Evolutionary conservation across 2,113 vertebrate species (phyloP).

Genomic region (Microcebus jonahi): DNA sequence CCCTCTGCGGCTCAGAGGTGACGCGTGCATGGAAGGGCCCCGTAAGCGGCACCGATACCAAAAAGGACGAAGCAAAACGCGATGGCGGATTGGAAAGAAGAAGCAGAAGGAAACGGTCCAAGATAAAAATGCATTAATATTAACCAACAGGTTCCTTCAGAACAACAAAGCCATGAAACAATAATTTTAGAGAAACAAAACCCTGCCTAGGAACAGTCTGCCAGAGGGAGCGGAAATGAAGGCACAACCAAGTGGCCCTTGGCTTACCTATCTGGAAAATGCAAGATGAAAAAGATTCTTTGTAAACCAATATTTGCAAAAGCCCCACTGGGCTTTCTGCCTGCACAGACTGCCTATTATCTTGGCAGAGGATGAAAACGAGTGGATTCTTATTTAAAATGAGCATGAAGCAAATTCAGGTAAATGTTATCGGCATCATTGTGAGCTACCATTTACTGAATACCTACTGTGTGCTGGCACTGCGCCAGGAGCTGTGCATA

Average conservation of each 20-base stretch:
- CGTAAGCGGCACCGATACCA: not conserved
- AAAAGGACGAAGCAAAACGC: not conserved
- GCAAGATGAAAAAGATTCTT: constrained; percentile 77
- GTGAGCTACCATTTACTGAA: constrained; percentile 28
- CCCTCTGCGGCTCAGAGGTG: not conserved
- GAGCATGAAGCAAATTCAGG: constrained; percentile 68
- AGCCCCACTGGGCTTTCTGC: constrained; percentile 79
- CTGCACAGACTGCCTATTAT: constrained; percentile 74
- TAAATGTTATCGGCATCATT: not conserved
- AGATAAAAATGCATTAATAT: constrained; percentile 76
- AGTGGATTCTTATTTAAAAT: constrained; percentile 65
- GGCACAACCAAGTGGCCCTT: constrained; percentile 76
- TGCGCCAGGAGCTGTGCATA: not conserved
- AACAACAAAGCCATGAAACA: constrained; percentile 69
- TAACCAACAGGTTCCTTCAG: constrained; percentile 69
- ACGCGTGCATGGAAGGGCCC: not conserved
- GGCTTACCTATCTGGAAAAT: constrained; percentile 80
- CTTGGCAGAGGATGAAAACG: constrained; percentile 79
- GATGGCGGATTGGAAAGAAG: not conserved
- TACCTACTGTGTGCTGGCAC: constrained; percentile 61
- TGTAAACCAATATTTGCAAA: constrained; percentile 79
- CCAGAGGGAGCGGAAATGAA: constrained; percentile 68
- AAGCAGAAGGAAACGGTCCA: constrained; percentile 36
- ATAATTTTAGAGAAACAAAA: constrained; percentile 75
- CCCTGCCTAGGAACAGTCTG: constrained; percentile 60